Evolutionary conservation across 2,797 vertebrate genomes (phyloP).

Genomic region (Artibeus lituratus): DNA sequence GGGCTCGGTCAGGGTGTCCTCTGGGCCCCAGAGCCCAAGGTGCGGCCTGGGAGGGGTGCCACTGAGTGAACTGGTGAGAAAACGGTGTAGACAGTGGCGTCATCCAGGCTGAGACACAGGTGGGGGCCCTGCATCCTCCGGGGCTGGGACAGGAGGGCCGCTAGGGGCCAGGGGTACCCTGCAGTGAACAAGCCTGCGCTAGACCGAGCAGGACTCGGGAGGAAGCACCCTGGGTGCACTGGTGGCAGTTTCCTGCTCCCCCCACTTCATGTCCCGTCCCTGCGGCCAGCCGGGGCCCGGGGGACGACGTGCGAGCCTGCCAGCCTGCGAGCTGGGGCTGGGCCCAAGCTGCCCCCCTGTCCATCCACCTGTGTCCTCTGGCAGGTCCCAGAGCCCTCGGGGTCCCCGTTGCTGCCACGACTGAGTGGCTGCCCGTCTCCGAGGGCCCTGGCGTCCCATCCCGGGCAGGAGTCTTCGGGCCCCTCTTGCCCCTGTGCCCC

Average conservation of each 20-base stretch:
- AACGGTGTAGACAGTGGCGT: accelerated
- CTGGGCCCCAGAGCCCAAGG: background rate
- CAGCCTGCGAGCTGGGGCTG: background rate
- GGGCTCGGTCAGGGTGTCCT: background rate
- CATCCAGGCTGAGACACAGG: too few species aligned
- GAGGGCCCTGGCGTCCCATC: background rate
- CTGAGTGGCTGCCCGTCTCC: background rate
- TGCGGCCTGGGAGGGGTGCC: background rate
- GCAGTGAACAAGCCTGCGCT: too few species aligned
- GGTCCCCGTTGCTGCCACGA: accelerated
- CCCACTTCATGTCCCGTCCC: background rate
- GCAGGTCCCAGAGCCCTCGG: background rate
- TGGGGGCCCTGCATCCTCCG: too few species aligned
- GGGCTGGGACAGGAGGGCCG: too few species aligned
- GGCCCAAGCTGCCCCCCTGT: background rate
- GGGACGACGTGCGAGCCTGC: background rate
- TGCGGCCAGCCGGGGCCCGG: background rate
- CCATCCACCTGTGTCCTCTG: background rate
- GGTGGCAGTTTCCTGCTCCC: background rate
- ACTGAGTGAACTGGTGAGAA: accelerated
- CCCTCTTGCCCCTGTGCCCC: background rate
- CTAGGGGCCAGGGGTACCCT: too few species aligned
- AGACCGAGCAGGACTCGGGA: too few species aligned
- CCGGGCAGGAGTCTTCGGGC: background rate
- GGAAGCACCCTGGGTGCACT: too few species aligned